A percentile compares a stretch with the other conserved stretches of the same genome.
Evolutionary conservation across 2,113 vertebrate genomes (phyloP).

Genomic region (Colossoma macropomum): DNA sequence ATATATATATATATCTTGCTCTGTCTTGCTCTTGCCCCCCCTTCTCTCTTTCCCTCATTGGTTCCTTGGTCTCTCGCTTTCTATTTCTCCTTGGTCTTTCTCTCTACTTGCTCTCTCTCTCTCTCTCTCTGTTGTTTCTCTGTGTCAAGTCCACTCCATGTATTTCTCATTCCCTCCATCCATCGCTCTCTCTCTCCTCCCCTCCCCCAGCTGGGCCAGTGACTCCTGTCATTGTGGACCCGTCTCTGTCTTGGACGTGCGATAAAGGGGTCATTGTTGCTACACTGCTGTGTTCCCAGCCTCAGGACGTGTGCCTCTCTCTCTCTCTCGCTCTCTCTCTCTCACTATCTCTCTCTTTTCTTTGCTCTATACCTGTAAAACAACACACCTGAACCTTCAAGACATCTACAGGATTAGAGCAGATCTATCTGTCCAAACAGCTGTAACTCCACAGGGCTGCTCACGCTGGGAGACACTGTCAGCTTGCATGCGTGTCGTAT

Average conservation of each 20-base stretch:
- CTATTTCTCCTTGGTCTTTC: constrained; percentile 41
- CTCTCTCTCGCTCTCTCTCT: constrained; percentile 13
- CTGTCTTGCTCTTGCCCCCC: constrained; percentile 32
- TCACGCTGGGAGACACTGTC: neutral
- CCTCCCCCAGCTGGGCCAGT: constrained; percentile 48
- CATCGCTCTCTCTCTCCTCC: constrained; percentile 23
- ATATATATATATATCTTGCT: no score
- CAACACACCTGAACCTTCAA: neutral
- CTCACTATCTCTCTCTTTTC: constrained; percentile 26
- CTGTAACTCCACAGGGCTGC: neutral
- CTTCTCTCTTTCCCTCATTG: neutral
- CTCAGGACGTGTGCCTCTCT: neutral
- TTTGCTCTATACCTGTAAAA: constrained; percentile 21
- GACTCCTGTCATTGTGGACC: constrained; percentile 74
- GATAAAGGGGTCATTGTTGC: constrained; percentile 81
- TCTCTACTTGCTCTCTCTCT: constrained; percentile 37
- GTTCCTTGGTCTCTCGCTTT: constrained; percentile 8
- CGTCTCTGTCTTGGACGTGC: constrained; percentile 71
- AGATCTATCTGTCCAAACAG: neutral
- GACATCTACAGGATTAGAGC: neutral
- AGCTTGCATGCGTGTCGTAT: neutral
- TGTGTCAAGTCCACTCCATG: neutral
- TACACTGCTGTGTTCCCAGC: constrained; percentile 52
- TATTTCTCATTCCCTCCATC: constrained; percentile 11
- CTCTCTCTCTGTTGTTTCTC: constrained; percentile 11